Conservation (phyloP, 2,797 vertebrate species). For the Lepus oiostolus region DNA sequence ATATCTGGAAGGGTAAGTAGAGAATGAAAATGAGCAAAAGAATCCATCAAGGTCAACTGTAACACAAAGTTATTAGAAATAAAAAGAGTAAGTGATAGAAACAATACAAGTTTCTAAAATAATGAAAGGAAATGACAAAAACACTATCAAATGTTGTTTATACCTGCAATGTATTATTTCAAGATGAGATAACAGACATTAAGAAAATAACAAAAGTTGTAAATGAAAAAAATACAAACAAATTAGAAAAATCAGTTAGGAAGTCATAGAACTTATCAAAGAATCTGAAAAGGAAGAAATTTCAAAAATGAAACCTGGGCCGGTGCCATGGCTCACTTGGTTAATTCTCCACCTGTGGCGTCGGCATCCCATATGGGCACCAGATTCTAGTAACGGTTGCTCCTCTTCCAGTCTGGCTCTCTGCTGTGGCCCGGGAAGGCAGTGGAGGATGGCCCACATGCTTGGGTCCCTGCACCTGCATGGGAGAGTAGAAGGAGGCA, state of each 20-base stretch:
- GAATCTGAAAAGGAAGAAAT: background rate
- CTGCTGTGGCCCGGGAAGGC: no score
- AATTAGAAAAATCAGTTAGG: background rate
- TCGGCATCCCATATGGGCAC: no score
- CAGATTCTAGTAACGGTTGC: no score
- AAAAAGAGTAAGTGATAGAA: background rate
- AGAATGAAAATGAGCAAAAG: background rate
- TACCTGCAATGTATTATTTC: background rate
- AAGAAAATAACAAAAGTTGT: background rate
- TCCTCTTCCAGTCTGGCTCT: no score
- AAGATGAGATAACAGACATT: background rate
- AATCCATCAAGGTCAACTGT: background rate
- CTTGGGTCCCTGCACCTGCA: no score
- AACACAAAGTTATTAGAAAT: background rate
- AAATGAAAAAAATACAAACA: background rate
- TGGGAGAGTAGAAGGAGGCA: no score
- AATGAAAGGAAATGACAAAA: background rate
- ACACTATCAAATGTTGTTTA: background rate
- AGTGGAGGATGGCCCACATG: no score
- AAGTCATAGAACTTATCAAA: background rate
- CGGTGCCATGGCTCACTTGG: no score
- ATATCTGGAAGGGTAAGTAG: background rate
- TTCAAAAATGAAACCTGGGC: background rate
- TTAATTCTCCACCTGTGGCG: no score
- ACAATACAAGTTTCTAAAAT: background rate